A percentile compares a stretch with the other conserved stretches of the same genome.
These are phyloP conservation scores for Chaunax sp. DNA, from an alignment of 2,797 vertebrate species.

Conservation along the genomic window DNA sequence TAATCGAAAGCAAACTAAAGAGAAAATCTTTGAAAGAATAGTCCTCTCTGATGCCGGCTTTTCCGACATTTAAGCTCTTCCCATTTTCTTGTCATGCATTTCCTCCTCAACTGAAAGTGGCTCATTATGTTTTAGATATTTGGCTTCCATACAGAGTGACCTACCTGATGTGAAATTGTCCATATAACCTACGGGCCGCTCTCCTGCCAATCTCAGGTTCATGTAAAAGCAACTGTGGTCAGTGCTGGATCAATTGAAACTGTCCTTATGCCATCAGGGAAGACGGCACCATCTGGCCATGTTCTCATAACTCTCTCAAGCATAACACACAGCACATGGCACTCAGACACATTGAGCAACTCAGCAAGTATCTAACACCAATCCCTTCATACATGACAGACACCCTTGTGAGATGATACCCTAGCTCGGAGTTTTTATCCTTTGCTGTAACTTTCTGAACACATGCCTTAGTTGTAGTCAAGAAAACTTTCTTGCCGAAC, in stretches of 20 bases:
- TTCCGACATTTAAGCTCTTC: too few species aligned
- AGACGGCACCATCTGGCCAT: constrained; percentile 67
- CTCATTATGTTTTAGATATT: constrained; percentile 5
- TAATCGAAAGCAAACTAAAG: constrained; percentile 14
- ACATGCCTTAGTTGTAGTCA: constrained; percentile 55
- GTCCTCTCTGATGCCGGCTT: not conserved
- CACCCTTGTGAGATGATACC: constrained; percentile 62
- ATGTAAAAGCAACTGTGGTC: constrained; percentile 21
- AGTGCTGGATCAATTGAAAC: constrained; percentile 23
- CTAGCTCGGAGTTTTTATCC: constrained; percentile 58
- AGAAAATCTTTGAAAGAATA: constrained; percentile 18
- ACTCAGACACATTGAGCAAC: constrained; percentile 55
- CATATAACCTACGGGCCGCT: not conserved
- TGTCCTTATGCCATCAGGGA: constrained; percentile 49
- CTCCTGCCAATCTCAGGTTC: constrained; percentile 3
- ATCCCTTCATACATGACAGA: constrained; percentile 67
- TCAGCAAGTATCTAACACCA: constrained; percentile 64
- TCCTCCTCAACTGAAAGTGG: not conserved
- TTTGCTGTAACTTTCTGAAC: constrained; percentile 66
- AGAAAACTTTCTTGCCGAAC: constrained; percentile 62
- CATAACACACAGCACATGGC: constrained; percentile 69
- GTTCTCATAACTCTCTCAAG: constrained; percentile 64
- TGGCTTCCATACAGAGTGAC: not conserved
- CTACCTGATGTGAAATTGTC: not conserved
- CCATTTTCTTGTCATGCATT: too few species aligned